Conservation (phyloP, 2,888 invertebrate genomes). For the Coelinius sp. region DNA sequence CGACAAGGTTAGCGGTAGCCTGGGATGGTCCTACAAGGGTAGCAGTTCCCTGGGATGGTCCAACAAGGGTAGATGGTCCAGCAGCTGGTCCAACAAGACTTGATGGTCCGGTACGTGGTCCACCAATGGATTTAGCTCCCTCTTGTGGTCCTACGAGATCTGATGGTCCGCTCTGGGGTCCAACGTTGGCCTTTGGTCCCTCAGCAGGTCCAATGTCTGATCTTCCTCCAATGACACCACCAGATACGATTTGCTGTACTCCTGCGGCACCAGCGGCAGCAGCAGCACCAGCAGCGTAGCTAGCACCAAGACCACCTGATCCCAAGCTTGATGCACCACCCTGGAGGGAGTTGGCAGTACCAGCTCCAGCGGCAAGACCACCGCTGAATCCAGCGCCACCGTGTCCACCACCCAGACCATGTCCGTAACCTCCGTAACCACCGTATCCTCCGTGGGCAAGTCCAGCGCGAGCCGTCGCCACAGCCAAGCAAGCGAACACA, state of each 20-base stretch:
- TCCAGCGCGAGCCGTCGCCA: constrained; percentile 69
- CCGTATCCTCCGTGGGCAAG: constrained; percentile 65
- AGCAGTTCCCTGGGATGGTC: constrained; percentile 68
- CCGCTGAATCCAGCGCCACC: constrained; percentile 67
- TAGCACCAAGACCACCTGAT: constrained; percentile 68
- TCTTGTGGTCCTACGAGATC: constrained; percentile 70
- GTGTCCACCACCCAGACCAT: constrained; percentile 53
- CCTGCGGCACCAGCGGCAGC: constrained; percentile 68
- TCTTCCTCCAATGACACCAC: constrained; percentile 68
- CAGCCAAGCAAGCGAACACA: constrained; percentile 70
- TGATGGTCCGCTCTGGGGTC: constrained; percentile 69
- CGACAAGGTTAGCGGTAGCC: constrained; percentile 68
- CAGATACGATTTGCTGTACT: constrained; percentile 69
- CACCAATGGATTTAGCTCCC: constrained; percentile 68
- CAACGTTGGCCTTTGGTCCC: constrained; percentile 70
- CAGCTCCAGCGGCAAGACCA: constrained; percentile 68
- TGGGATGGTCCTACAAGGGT: constrained; percentile 69
- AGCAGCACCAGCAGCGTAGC: constrained; percentile 69
- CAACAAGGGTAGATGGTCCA: constrained; percentile 67
- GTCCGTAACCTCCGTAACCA: constrained; percentile 55
- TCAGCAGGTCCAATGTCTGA: constrained; percentile 70
- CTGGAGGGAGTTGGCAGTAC: constrained; percentile 67
- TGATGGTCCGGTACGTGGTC: constrained; percentile 69
- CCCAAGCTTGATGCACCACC: constrained; percentile 69
- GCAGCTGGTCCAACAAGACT: constrained; percentile 68